Percentiles rank a stretch among this genome's conserved stretches.
Conservation (phyloP, 2,888 invertebrate species). For the Eulithis testata region DNA sequence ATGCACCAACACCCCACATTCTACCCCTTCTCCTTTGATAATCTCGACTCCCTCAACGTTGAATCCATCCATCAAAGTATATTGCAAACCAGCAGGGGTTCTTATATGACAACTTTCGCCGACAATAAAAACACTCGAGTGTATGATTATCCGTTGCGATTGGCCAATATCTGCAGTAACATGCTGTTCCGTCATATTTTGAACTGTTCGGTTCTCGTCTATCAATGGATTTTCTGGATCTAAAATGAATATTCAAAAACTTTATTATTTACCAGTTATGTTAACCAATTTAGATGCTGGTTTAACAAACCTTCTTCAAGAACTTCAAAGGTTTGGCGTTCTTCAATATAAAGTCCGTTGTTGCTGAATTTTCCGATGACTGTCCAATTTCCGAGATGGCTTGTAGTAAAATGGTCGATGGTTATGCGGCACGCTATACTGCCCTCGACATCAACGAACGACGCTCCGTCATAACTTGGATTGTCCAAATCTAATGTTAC, state of each 20-base stretch:
- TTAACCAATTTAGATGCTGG: neutral
- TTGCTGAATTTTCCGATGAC: slow-evolving; percentile 55
- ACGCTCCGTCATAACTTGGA: slow-evolving; percentile 37
- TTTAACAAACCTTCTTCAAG: slow-evolving; percentile 52
- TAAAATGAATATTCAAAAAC: slow-evolving; percentile 38
- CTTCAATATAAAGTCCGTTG: slow-evolving; percentile 46
- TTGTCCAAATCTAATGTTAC: slow-evolving; percentile 33
- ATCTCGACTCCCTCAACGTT: slow-evolving; percentile 52
- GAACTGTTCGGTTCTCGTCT: slow-evolving; percentile 45
- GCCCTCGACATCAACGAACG: slow-evolving; percentile 34
- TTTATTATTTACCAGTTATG: neutral
- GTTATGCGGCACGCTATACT: slow-evolving; percentile 43
- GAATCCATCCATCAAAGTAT: slow-evolving; percentile 53
- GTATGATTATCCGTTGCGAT: slow-evolving; percentile 49
- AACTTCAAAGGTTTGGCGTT: slow-evolving; percentile 43
- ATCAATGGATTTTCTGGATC: slow-evolving; percentile 52
- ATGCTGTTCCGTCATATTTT: slow-evolving; percentile 28
- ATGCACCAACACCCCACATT: slow-evolving; percentile 58
- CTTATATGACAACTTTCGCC: slow-evolving; percentile 60
- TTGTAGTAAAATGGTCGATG: slow-evolving; percentile 48
- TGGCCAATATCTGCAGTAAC: slow-evolving; percentile 42
- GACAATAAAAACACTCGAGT: slow-evolving; percentile 25
- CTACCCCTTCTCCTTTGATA: slow-evolving; percentile 43
- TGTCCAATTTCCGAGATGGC: slow-evolving; percentile 53
- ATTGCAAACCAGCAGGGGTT: slow-evolving; percentile 56